These are phyloP conservation scores for Sminthurinus aureus DNA, from an alignment of 2,888 invertebrate genomes.

Conservation along the genomic window DNA sequence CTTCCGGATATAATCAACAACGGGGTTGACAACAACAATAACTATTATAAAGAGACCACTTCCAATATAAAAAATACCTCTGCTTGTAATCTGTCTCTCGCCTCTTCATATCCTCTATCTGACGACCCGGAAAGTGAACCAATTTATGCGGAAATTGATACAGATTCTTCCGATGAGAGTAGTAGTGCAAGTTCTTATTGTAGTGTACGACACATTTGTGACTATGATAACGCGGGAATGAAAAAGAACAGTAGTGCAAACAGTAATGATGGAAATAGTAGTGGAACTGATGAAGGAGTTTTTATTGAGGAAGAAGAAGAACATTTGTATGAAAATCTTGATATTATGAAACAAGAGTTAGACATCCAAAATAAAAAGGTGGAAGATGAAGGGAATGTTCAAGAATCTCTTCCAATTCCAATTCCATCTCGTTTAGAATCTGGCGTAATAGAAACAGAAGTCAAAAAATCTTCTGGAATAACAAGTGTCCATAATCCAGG, in stretches of 20 bases:
- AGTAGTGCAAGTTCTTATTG: not conserved
- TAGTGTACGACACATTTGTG: too few relatives aligned
- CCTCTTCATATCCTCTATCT: not conserved
- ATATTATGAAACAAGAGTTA: slow-evolving; percentile 37
- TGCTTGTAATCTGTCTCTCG: not conserved
- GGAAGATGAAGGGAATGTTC: not conserved
- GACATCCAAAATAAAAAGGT: not conserved
- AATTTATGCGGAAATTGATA: slow-evolving; percentile 36
- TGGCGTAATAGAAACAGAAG: not conserved
- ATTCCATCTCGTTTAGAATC: not conserved
- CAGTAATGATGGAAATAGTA: not conserved
- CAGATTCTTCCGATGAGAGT: not conserved
- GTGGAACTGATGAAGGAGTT: not conserved
- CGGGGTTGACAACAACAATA: not conserved
- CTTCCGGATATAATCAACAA: not conserved
- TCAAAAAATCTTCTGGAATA: too few relatives aligned
- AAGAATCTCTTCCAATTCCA: not conserved
- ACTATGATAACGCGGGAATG: not conserved
- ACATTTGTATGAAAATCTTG: slow-evolving; percentile 39
- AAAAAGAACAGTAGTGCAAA: not conserved
- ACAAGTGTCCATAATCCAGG: too few relatives aligned
- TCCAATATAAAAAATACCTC: not conserved
- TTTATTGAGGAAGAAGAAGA: slow-evolving; percentile 1
- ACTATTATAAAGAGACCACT: not conserved
- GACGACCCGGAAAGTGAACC: slow-evolving; percentile 12